Evolutionary conservation across 2,888 invertebrate species (phyloP).

Genomic region (Aphrophora alni): DNA sequence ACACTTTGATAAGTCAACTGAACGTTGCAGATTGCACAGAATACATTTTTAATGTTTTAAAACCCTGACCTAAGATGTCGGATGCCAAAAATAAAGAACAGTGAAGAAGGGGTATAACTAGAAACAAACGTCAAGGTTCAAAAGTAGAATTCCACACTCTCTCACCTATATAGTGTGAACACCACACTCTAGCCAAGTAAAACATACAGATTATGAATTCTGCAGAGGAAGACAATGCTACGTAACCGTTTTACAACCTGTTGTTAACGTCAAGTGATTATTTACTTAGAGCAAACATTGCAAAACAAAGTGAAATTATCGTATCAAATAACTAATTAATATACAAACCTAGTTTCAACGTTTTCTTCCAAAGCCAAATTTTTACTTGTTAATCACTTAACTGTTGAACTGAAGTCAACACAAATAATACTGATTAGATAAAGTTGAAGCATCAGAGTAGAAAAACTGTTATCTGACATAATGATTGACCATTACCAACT

Average conservation of each 20-base stretch:
- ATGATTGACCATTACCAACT: neutral
- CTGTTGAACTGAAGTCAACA: neutral
- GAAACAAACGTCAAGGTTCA: constrained; percentile 2
- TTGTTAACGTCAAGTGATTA: neutral
- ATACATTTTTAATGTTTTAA: neutral
- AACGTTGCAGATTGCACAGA: neutral
- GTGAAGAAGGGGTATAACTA: neutral
- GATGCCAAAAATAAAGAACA: neutral
- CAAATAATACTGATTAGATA: neutral
- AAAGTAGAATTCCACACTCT: neutral
- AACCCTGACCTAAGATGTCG: constrained; percentile 2
- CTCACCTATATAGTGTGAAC: neutral
- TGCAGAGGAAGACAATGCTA: neutral
- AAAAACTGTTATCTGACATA: constrained; percentile 1
- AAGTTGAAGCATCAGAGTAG: neutral
- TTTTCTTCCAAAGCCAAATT: neutral
- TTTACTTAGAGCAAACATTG: neutral
- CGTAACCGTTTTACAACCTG: neutral
- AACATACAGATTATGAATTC: neutral
- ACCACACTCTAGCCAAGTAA: neutral
- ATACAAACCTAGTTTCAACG: neutral
- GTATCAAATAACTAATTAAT: neutral
- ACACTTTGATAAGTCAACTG: neutral
- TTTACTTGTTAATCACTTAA: neutral
- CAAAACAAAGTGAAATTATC: neutral